Conservation (phyloP, 2,113 vertebrate genomes). For the Protomyctophum bolini region DNA sequence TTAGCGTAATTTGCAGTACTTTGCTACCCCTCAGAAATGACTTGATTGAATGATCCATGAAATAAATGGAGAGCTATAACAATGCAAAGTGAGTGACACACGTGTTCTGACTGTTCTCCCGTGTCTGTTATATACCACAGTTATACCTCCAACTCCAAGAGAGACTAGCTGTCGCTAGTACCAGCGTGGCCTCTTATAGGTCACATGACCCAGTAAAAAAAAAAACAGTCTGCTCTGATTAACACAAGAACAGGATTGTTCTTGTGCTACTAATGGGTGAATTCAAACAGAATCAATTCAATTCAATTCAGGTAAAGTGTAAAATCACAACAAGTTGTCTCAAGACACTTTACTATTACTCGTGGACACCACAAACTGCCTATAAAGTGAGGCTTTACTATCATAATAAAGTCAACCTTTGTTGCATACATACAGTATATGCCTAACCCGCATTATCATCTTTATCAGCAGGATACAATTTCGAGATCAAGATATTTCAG, state of each 20-base stretch:
- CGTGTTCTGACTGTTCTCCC: not conserved
- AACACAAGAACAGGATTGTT: not conserved
- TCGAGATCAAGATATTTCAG: not conserved
- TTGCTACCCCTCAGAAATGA: conserved; percentile 41
- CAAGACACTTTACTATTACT: not conserved
- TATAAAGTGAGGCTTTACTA: too few relatives aligned
- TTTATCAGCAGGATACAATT: conserved; percentile 4
- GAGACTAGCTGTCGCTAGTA: conserved; percentile 16
- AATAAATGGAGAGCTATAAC: not conserved
- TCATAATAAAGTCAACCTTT: too few relatives aligned
- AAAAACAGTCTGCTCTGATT: conserved; percentile 15
- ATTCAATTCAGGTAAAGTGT: not conserved
- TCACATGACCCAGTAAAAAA: conserved; percentile 30
- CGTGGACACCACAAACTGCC: not conserved
- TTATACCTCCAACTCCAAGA: conserved; percentile 53
- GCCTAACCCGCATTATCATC: too few relatives aligned
- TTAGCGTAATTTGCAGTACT: conserved; percentile 53
- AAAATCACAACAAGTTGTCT: too few relatives aligned
- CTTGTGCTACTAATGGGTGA: too few relatives aligned
- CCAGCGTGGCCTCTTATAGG: conserved; percentile 38
- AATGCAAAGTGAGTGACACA: conserved; percentile 28
- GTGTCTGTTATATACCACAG: not conserved
- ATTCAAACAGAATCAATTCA: too few relatives aligned
- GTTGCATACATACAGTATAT: too few relatives aligned
- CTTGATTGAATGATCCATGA: conserved; percentile 42